phyloP scores from a whole-genome alignment of 2,797 vertebrate species.

The Eupleurogrammus muticus region DNA sequence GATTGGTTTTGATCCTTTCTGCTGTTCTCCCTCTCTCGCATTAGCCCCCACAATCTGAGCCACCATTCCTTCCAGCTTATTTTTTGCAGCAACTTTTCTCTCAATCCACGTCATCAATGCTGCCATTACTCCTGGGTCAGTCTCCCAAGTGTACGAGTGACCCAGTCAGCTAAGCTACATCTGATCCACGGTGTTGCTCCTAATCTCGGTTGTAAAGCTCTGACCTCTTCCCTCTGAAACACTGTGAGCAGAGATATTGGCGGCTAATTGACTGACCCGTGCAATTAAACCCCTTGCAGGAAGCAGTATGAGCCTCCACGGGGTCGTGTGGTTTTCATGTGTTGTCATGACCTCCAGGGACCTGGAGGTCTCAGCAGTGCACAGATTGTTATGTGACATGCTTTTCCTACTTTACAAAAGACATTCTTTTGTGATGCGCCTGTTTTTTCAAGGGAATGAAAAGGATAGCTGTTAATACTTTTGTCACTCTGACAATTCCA shows the following conservation, averaged over 20 bases:
- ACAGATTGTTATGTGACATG: not conserved
- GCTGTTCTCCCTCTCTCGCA: not conserved
- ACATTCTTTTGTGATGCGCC: not conserved
- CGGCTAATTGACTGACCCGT: slow-evolving; percentile 5
- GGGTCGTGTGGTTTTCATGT: not conserved
- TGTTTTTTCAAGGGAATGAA: not conserved
- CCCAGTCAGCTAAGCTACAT: slow-evolving; percentile 37
- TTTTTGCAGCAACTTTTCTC: not conserved
- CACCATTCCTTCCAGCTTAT: not conserved
- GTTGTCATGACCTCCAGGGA: not conserved
- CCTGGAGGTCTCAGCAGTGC: not conserved
- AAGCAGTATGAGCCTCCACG: not conserved
- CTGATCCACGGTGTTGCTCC: slow-evolving; percentile 56
- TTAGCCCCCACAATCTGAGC: not conserved
- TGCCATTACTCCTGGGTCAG: slow-evolving; percentile 28
- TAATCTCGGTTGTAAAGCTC: slow-evolving; percentile 44
- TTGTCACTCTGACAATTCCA: not conserved
- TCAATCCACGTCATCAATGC: not conserved
- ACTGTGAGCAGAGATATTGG: slow-evolving; percentile 20
- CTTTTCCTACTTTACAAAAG: not conserved
- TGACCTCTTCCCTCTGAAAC: slow-evolving; percentile 31
- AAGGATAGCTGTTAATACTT: not conserved
- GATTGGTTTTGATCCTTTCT: not conserved
- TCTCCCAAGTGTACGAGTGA: slow-evolving; percentile 9
- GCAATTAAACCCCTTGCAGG: not conserved